These are phyloP conservation scores for Steatornis caripensis DNA, from an alignment of 2,113 vertebrate species.

Conservation along the genomic window DNA sequence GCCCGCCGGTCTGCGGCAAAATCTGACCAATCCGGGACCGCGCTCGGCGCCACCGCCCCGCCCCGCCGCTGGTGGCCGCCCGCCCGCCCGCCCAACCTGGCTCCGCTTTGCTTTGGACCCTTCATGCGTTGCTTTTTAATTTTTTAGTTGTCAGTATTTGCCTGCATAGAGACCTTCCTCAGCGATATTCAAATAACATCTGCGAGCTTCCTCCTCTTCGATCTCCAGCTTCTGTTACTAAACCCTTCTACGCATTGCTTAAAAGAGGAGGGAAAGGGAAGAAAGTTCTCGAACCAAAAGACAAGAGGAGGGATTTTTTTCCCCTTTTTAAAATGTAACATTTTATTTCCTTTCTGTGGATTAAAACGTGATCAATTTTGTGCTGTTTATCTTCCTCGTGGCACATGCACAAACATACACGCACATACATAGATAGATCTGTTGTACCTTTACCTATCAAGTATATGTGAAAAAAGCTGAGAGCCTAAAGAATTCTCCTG, in stretches of 20 bases:
- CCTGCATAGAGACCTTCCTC: accelerated
- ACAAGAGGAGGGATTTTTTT: too few species aligned
- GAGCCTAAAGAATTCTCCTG: too few species aligned
- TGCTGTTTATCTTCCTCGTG: accelerated
- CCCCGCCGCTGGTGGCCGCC: background rate
- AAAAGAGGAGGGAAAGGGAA: background rate
- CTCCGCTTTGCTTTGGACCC: accelerated
- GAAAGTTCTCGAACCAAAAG: too few species aligned
- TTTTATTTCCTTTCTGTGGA: accelerated
- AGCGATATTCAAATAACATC: accelerated
- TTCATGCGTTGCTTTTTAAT: accelerated
- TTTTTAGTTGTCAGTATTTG: accelerated
- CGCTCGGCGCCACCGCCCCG: background rate
- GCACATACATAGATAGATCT: accelerated
- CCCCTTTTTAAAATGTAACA: accelerated
- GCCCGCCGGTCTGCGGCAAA: conserved; percentile 33
- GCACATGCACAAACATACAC: accelerated
- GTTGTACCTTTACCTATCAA: too few species aligned
- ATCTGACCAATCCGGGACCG: background rate
- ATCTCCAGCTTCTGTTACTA: background rate
- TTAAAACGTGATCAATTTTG: accelerated
- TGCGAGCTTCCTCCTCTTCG: accelerated
- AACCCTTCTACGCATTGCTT: accelerated
- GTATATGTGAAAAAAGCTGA: background rate
- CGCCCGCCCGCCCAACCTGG: accelerated